Base-by-base conservation (phyloP, 2,797 vertebrate genomes). In the Darevskia nairensis region DNA sequence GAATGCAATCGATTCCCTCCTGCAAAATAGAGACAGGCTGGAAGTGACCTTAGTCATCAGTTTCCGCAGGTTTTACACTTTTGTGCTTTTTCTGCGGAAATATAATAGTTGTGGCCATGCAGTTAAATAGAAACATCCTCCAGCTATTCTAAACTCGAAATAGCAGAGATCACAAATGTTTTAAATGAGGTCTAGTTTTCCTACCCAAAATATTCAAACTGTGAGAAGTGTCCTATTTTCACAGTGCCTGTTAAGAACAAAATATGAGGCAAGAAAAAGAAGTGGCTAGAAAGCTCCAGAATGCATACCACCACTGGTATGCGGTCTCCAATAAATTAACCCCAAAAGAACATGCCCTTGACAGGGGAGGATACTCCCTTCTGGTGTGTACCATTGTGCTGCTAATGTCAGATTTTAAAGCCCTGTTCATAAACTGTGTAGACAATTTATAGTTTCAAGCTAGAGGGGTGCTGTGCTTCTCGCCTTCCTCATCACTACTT, bases 51-150 rank as follows among this genome's bases (percentile, higher is more conserved):
- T 27, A 59, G 35, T 83, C 66, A 89, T 80, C 93, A 91, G 84
- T 89, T 93, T 84, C 72, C 88, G 66, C 66, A 6, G 9, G 25
- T 90, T 93, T 92, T 92, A 91, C 89, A 92, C 50, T 90, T 91
- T 88, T 89, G 90, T 89, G 91, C 46, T 50, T 93, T 89, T 69
- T 92, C 86, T 91, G 86, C 87, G 79, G 86, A 94, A 94, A 91
- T 92, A 90, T 89, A 91, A 94, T 77, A 59, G 78, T 92, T 77
- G 88, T 85, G 90, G 80, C 77, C 86, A 86, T 91, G 69, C 90
- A 92, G 90, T 93, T 91, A 91, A 80, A 80, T 88, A 91, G 84
- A 89, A 85, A 88, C 5, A 44, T 85, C 82, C 88, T 92, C 84
- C 80, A 89, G 81, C 41, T 88, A 82, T 90, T 92, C 25, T 74